Base-by-base conservation (phyloP, 2,113 vertebrate genomes). In the Toxotes jaculatrix region DNA sequence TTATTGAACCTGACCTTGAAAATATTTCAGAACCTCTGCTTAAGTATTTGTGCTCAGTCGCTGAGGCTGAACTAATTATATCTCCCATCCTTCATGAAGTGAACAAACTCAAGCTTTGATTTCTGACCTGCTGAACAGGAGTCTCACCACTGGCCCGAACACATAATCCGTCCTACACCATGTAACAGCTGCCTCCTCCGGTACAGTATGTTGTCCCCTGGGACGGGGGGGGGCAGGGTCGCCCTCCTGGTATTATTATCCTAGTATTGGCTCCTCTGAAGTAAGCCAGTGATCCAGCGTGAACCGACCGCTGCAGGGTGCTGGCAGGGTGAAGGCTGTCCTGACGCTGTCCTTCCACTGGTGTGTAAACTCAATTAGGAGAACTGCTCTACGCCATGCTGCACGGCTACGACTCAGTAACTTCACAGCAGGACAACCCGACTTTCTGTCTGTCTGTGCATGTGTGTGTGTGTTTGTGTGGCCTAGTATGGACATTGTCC, bases 361-460 rank as follows among this genome's bases (percentile, higher is more conserved):
- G 55, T 89, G 81, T 88, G 83, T 83, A 87, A 88, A 86, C 79
- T 89, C 74, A 87, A 81, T 90, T 83, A 86, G 80, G 47, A 72
- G 32, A 64, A 34, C 16, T 60, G 77, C 74, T 62, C 47, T 57
- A 49, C 19, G 51, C 77, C 2, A n/a, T 21, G 6, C 65, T 73
- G 71, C 77, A 42, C 12, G 7, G 74, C 79, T 49, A 47, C 4
- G 59, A 67, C 53, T 84, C 78, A 69, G 80, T 87, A 75, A 80
- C 83, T 80, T 83, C 86, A 85, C 83, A 82, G 86, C 72, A 34
- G 74, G 80, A 66, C 67, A 59, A 74, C 82, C 73, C 36, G 84
- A 66, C 79, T 69, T 36, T 17, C 49, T 81, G 61, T 77, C 36
- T 47, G 47, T 78, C 49, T 61, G 55, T 56, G 43, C 23, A 17